These are phyloP conservation scores for Melanotaenia pygmaea DNA, from an alignment of 2,797 vertebrate genomes.

Conservation along the genomic window DNA sequence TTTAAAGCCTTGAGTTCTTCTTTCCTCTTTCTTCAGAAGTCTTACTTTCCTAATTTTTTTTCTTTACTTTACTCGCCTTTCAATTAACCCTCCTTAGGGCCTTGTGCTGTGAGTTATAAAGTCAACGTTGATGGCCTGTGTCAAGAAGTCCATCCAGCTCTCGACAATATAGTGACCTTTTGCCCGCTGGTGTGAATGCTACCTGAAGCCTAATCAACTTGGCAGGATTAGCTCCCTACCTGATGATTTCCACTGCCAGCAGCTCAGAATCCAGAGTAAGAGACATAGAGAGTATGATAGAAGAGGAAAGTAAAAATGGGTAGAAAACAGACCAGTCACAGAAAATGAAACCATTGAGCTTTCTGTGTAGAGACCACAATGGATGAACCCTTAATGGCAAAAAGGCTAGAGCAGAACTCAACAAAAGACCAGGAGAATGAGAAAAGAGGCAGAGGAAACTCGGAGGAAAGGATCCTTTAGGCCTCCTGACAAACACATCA, in stretches of 20 bases:
- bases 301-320: conserved; percentile 54
- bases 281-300: conserved; percentile 63
- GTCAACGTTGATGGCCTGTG: conserved; percentile 74
- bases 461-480: conserved; percentile 70
- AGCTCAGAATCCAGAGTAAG: conserved; percentile 58
- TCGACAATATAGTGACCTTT: conserved; percentile 77
- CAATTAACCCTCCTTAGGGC: conserved; percentile 77
- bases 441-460: conserved; percentile 57
- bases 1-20: conserved; percentile 36
- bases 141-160: conserved; percentile 78
- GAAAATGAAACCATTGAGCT: conserved; percentile 74
- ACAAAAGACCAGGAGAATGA: conserved; percentile 69
- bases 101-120: conserved; percentile 75
- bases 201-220: conserved; percentile 81
- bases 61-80: conserved; percentile 68
- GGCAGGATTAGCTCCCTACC: conserved; percentile 77
- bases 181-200: conserved; percentile 74
- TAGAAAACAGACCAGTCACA: conserved; percentile 66
- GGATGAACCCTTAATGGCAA: conserved; percentile 73
- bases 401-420: conserved; percentile 54
- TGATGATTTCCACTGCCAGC: conserved; percentile 74
- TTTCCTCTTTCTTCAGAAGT: conserved; percentile 44
- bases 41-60: conserved; percentile 72
- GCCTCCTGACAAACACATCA: conserved; percentile 75
- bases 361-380: conserved; percentile 66